These are phyloP conservation scores for Brachionus asplanchnoidis DNA, from an alignment of 1,140 invertebrate genomes.

Conservation along the genomic window DNA sequence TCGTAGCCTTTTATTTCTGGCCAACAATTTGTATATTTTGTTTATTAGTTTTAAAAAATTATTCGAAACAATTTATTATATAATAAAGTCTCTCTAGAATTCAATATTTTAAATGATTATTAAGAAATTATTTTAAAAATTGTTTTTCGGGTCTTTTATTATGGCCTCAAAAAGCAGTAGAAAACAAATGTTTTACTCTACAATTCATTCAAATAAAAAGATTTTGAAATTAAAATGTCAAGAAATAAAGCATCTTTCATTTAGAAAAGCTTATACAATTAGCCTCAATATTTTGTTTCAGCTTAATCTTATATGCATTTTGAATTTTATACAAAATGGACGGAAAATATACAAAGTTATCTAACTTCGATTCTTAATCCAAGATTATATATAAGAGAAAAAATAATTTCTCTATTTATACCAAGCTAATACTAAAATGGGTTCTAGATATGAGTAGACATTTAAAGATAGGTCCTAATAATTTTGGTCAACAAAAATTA, in stretches of 20 bases:
- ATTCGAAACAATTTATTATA: not conserved
- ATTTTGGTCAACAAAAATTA: not conserved
- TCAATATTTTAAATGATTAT: not conserved
- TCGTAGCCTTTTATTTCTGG: not conserved
- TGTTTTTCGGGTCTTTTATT: not conserved
- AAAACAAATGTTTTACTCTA: not conserved
- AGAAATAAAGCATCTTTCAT: not conserved
- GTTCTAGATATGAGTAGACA: not conserved
- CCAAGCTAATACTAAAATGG: not conserved
- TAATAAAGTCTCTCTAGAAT: not conserved
- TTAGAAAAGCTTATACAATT: conserved; percentile 30
- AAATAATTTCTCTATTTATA: not conserved
- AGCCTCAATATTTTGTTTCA: not conserved
- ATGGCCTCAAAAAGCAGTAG: not conserved
- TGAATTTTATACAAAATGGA: not conserved
- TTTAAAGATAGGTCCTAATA: not conserved
- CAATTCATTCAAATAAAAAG: not conserved
- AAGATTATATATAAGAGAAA: not conserved
- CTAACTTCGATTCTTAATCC: not conserved
- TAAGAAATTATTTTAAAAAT: not conserved
- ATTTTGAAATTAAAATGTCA: not conserved
- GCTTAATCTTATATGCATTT: not conserved
- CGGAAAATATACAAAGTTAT: not conserved
- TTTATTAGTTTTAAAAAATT: not conserved
- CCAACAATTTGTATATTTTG: not conserved